phyloP scores from a whole-genome alignment of 1,140 invertebrate genomes.

The Caenorhabditis inopinata region DNA sequence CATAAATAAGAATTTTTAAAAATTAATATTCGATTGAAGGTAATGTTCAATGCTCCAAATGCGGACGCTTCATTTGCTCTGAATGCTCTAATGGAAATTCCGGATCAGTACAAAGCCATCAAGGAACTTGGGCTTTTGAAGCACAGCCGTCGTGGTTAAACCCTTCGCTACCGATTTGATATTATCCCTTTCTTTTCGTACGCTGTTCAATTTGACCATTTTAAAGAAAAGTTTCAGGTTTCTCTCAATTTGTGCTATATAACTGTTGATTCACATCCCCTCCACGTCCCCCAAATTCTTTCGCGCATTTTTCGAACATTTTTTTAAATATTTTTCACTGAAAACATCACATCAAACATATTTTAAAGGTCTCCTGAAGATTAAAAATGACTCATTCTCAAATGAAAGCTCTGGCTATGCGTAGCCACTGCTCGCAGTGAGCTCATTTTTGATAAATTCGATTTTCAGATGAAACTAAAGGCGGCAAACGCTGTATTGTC shows the following conservation, averaged over 20 bases:
- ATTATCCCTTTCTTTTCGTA: not conserved
- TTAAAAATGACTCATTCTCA: too few species aligned
- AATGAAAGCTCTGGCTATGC: too few species aligned
- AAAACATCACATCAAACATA: not conserved
- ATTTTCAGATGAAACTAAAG: too few species aligned
- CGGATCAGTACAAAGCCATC: slow-evolving; percentile 70
- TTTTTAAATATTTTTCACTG: not conserved
- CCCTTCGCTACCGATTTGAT: not conserved
- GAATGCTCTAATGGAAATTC: slow-evolving; percentile 70
- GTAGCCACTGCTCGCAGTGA: too few species aligned
- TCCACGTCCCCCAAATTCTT: slow-evolving; percentile 19
- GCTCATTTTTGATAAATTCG: too few species aligned
- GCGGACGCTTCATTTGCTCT: slow-evolving; percentile 69
- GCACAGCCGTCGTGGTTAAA: slow-evolving; percentile 57
- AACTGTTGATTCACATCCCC: not conserved
- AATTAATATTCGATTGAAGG: slow-evolving; percentile 51
- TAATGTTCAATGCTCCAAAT: slow-evolving; percentile 68
- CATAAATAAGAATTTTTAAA: not conserved
- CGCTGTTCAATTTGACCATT: not conserved
- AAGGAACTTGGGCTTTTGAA: slow-evolving; percentile 65
- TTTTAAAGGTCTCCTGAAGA: too few species aligned
- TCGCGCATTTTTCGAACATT: slow-evolving; percentile 11
- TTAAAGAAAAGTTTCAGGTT: not conserved
- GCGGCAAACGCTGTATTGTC: too few species aligned
- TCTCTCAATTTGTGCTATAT: not conserved